phyloP scores from a whole-genome alignment of 2,797 vertebrate species.

The Benthosema pterotum region DNA sequence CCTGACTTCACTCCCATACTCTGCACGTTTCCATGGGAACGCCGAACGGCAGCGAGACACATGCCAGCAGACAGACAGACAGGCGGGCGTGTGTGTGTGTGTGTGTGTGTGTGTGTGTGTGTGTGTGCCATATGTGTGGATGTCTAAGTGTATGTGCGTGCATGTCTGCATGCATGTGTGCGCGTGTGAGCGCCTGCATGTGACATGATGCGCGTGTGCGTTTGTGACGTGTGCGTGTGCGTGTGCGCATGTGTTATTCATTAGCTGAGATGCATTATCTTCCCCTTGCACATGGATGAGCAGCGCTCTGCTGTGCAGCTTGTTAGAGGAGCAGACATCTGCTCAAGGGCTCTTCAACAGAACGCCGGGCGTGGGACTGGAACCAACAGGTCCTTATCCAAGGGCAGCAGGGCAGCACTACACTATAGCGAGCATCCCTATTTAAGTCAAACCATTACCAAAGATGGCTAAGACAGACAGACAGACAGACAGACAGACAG shows the following conservation, averaged over 20 bases:
- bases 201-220: background rate
- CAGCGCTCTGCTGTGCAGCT: no score
- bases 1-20: conserved; percentile 48
- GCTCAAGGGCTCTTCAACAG: no score
- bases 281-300: no score
- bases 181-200: background rate
- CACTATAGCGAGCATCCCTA: no score
- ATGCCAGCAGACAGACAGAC: conserved; percentile 48
- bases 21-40: conserved; percentile 79
- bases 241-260: background rate
- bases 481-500: no score
- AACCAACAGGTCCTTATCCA: no score
- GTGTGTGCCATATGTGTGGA: background rate
- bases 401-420: no score
- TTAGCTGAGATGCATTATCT: no score
- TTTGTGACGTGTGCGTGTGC: background rate
- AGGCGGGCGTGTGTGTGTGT: background rate
- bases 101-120: conserved; percentile 2
- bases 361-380: no score
- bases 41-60: conserved; percentile 53
- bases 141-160: background rate
- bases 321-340: no score
- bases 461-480: no score
- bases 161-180: background rate
- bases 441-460: no score